Conservation (phyloP, 2,797 vertebrate species). For the Columba guinea region DNA sequence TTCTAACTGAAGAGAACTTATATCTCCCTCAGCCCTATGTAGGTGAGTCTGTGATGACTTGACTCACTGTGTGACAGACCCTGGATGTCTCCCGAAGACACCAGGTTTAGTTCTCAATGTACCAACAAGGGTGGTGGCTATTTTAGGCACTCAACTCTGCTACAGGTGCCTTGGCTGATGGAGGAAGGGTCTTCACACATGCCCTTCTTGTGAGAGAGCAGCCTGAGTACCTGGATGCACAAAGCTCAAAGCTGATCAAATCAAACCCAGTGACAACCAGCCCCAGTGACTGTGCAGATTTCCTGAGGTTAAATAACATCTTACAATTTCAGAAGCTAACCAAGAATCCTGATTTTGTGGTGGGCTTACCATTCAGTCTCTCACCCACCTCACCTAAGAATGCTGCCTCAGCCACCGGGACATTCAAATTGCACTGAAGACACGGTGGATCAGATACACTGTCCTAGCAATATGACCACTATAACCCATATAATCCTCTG, state of each 20-base stretch:
- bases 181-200: not conserved
- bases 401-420: not conserved
- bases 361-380: not conserved
- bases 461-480: not conserved
- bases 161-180: not conserved
- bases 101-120: not conserved
- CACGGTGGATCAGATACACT: not conserved
- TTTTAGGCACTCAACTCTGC: not conserved
- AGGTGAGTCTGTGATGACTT: not conserved
- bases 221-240: not conserved
- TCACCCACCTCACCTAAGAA: not conserved
- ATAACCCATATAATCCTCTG: not conserved
- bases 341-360: not conserved
- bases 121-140: not conserved
- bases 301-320: not conserved
- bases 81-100: not conserved
- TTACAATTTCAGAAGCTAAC: not conserved
- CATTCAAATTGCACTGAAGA: not conserved
- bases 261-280: not conserved
- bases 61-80: not conserved
- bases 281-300: not conserved
- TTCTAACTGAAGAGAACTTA: not conserved
- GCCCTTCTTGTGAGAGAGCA: not conserved
- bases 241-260: not conserved
- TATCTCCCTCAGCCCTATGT: not conserved